A percentile compares a stretch with the other conserved stretches of the same genome.
phyloP scores from a whole-genome alignment of 2,888 invertebrate species.

The Xestobium rufovillosum region DNA sequence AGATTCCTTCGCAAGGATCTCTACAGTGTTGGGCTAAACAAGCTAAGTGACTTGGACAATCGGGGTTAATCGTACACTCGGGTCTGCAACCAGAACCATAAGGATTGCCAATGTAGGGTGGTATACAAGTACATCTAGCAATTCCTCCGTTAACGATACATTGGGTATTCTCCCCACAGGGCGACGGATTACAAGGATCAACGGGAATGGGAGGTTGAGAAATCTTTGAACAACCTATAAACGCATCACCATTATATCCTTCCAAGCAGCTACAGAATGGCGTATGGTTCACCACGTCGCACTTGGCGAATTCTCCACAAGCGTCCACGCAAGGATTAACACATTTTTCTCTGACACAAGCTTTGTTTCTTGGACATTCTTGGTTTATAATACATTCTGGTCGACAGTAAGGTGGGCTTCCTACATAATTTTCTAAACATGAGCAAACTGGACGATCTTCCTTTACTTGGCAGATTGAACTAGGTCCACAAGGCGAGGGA shows the following conservation, averaged over 20 bases:
- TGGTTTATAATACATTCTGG: constrained; percentile 79
- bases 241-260: constrained; percentile 78
- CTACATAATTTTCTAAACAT: constrained; percentile 70
- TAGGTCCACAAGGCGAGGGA: constrained; percentile 62
- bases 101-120: constrained; percentile 82
- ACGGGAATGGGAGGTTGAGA: constrained; percentile 24
- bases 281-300: constrained; percentile 70
- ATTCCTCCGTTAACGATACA: constrained; percentile 63
- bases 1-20: constrained; percentile 78
- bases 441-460: constrained; percentile 73
- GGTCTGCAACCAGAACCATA: constrained; percentile 79
- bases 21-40: constrained; percentile 80
- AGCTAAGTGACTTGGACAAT: constrained; percentile 68
- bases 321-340: constrained; percentile 69
- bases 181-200: constrained; percentile 69
- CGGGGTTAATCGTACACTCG: constrained; percentile 75
- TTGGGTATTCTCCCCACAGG: constrained; percentile 78
- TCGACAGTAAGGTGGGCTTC: constrained; percentile 72
- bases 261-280: constrained; percentile 72
- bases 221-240: constrained; percentile 65
- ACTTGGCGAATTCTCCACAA: constrained; percentile 74
- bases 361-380: constrained; percentile 70
- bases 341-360: constrained; percentile 77
- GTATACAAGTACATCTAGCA: constrained; percentile 76
- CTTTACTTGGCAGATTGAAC: constrained; percentile 77